Base-by-base conservation (phyloP, 2,888 invertebrate species). In the Drosophila histrio region DNA sequence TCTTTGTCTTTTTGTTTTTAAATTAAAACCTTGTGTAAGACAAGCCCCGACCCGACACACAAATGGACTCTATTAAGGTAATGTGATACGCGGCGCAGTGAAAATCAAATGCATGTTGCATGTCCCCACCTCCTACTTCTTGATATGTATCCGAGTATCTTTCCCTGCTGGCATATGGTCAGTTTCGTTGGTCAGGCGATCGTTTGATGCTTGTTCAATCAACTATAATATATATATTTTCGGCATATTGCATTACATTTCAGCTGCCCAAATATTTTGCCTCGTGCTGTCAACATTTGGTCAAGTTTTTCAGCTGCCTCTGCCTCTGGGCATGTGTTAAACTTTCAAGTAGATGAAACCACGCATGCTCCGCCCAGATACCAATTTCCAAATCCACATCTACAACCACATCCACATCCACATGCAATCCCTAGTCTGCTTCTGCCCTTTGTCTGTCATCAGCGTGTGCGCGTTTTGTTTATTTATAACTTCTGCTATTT, bases 191-290 rank as follows among this genome's bases (percentile, higher is more conserved):
- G 60, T 63, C 65, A 70, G 54, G 2, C 64, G 34, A 28, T 57
- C 47, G 54, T 11, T 59, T 34, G 65, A 39, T 22, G 49, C 59
- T 50, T 30, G 61, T 8, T 21, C n/a, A 30, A 54, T 44, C 54
- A 36, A 52, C 52, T 52, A 47, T n/a, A n/a, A n/a, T n/a, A n/a
- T n/a, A n/a, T 32, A 47, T n/a, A 21, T 39, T 52, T 15, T 38
- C 13, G 21, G 21, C 39, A 39, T 39, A 52, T 52, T 52, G 15
- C 52, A 52, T 52, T 52, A 52, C 30, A 52, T 17, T 17, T 36
- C 77, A 83, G 83, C 83, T 83, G 83, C 76, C 79, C 73, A 83
- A 83, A 83, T 85, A 83, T 85, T 83, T 61, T 68, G 74, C 24
- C 70, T 50, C 56, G 47, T 52, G 63, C 65, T 73, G 81, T 72